Base-by-base conservation (phyloP, 2,888 invertebrate species). In the Tortrix viridana region DNA sequence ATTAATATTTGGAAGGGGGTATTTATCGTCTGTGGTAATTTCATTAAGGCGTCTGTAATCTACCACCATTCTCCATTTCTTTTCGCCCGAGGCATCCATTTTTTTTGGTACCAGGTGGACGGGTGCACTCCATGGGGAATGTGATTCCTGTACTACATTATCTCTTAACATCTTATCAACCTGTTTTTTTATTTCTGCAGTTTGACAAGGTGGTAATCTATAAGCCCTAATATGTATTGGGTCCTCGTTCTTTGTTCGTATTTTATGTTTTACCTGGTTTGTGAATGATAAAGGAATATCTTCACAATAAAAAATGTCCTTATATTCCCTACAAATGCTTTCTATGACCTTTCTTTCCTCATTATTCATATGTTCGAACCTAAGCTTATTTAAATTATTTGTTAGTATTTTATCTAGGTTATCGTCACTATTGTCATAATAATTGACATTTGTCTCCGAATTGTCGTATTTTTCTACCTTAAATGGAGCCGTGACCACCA, bases 91-190 rank as follows among this genome's bases (percentile, higher is more conserved):
- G 0, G 74, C 66, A 32, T 81, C 81, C 4, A 67, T 14, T 67
- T 83, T 82, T 59, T 84, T 81, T 0, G 80, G 78, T 0, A 84
- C 82, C 26, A 83, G 65, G 69, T 80, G 80, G 3, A 82, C 72
- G 1, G 80, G 82, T 7, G 73, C 71, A 47, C 72, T 77, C 76
- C 77, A 83, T 0, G 81, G 84, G 4, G 77, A 77, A 18, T 69
- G 59, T 0, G 71, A 72, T 9, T 74, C 74, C 56, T 69, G 61
- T 9, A 84, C 81, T 5, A 82, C 74, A 26, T 75, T 74, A 54
- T 81, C 67, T 3, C 71, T 49, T 67, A 80, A 61, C 58, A 81
- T 16, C 63, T 75, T 70, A 7, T 74, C 56, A 37, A 77, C 73
- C 67, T 82, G 77, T n/a, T 49, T 71, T 23, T 74, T 65, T 18